Evolutionary conservation across 1,140 invertebrate species (phyloP).

Genomic region (Drosophila littoralis): DNA sequence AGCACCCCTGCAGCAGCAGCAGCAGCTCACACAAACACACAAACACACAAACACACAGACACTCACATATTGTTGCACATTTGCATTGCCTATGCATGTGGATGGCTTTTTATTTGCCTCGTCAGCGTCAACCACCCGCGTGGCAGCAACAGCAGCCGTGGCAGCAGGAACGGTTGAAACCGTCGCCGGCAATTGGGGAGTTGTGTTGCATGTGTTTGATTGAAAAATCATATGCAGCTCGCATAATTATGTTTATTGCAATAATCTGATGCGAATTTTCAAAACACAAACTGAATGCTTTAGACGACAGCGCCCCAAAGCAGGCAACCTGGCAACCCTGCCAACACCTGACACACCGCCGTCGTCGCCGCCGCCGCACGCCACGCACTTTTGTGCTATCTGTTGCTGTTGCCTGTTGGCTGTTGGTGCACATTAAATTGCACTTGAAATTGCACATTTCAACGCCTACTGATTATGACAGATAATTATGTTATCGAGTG

Average conservation of each 20-base stretch:
- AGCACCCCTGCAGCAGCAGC: too few relatives aligned
- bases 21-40: background rate
- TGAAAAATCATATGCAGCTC: constrained; percentile 83
- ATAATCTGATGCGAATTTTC: constrained; percentile 81
- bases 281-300: constrained; percentile 75
- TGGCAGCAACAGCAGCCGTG: constrained; percentile 16
- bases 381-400: constrained; percentile 42
- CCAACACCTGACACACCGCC: background rate
- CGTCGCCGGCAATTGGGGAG: constrained; percentile 44
- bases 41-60: background rate
- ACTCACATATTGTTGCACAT: constrained; percentile 18
- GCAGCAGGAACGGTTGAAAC: constrained; percentile 9
- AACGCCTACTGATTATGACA: constrained; percentile 83
- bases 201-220: constrained; percentile 80
- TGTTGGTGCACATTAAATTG: constrained; percentile 79
- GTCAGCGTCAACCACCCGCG: constrained; percentile 44
- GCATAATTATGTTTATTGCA: constrained; percentile 84
- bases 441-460: constrained; percentile 84
- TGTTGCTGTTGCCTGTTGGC: constrained; percentile 52
- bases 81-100: constrained; percentile 27
- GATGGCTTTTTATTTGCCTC: constrained; percentile 69
- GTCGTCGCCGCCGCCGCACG: background rate
- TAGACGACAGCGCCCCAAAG: constrained; percentile 42
- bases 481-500: constrained; percentile 82
- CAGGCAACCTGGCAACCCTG: constrained; percentile 36